Conservation (phyloP, 1,140 invertebrate species). For the Callitettix versicolor region DNA sequence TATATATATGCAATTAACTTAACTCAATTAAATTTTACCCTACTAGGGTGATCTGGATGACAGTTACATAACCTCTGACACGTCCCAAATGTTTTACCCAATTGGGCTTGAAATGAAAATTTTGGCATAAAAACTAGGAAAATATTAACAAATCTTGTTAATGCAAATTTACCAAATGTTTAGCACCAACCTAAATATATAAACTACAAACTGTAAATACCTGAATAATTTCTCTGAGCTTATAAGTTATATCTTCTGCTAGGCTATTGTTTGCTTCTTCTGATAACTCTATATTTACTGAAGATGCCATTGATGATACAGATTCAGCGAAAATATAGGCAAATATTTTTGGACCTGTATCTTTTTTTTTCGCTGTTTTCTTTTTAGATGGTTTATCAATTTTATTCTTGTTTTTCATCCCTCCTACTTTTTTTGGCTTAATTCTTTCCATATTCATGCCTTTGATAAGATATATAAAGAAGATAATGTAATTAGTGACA, state of each 20-base stretch:
- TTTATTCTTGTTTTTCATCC: not conserved
- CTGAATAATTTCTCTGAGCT: slow-evolving; percentile 17
- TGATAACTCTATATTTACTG: slow-evolving; percentile 12
- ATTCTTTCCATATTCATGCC: not conserved
- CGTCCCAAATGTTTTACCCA: not conserved
- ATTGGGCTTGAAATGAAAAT: not conserved
- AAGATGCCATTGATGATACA: slow-evolving; percentile 4
- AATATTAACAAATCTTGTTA: not conserved
- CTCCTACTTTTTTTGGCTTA: not conserved
- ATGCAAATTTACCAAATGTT: not conserved
- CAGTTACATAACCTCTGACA: not conserved
- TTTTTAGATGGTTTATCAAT: not conserved
- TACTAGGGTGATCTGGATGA: not conserved
- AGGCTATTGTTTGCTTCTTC: slow-evolving; percentile 10
- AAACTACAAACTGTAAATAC: slow-evolving; percentile 6
- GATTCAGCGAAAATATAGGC: not conserved
- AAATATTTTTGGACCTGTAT: not conserved
- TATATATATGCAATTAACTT: too few species aligned
- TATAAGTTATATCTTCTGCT: slow-evolving; percentile 16
- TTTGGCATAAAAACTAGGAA: not conserved
- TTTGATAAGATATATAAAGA: too few species aligned
- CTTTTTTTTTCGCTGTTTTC: not conserved
- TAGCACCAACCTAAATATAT: not conserved
- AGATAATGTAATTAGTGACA: too few species aligned
- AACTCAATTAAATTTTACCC: too few species aligned